These are phyloP conservation scores for Agrenia bidenticulata DNA, from an alignment of 2,888 invertebrate species.

Conservation along the genomic window DNA sequence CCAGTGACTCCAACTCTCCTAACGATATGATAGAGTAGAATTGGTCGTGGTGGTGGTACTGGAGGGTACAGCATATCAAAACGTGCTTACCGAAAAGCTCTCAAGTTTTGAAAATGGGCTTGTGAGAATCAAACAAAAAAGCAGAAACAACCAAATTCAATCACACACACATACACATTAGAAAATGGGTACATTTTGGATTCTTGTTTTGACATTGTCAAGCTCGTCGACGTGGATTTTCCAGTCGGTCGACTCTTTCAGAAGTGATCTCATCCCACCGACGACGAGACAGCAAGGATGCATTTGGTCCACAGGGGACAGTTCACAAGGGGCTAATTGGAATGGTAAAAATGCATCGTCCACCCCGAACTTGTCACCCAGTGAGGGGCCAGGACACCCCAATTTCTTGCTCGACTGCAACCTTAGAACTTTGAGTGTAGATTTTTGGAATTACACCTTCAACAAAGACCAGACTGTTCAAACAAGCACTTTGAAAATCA, in stretches of 20 bases:
- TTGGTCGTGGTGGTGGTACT: too few species aligned
- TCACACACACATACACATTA: neutral
- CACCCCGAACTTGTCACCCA: conserved; percentile 12
- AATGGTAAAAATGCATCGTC: conserved; percentile 11
- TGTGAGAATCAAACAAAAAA: neutral
- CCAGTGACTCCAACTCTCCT: too few species aligned
- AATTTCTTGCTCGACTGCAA: conserved; percentile 67
- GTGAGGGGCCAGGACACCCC: neutral
- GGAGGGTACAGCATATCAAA: too few species aligned
- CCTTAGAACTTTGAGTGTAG: conserved; percentile 79
- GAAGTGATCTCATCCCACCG: conserved; percentile 31
- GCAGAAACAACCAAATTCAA: conserved; percentile 16
- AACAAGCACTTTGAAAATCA: conserved; percentile 63
- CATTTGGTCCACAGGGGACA: conserved; percentile 33
- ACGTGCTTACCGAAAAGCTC: too few species aligned
- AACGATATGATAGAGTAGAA: too few species aligned
- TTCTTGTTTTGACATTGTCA: conserved; percentile 20
- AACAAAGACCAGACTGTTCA: conserved; percentile 40
- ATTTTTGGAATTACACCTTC: conserved; percentile 76
- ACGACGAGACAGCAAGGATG: conserved; percentile 33
- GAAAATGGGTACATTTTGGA: conserved; percentile 19
- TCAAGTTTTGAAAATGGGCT: neutral
- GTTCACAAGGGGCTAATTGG: neutral
- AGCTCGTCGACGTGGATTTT: conserved; percentile 28
- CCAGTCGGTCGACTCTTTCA: conserved; percentile 30